Conservation (phyloP, 2,113 vertebrate genomes). For the Myocastor coypus region DNA sequence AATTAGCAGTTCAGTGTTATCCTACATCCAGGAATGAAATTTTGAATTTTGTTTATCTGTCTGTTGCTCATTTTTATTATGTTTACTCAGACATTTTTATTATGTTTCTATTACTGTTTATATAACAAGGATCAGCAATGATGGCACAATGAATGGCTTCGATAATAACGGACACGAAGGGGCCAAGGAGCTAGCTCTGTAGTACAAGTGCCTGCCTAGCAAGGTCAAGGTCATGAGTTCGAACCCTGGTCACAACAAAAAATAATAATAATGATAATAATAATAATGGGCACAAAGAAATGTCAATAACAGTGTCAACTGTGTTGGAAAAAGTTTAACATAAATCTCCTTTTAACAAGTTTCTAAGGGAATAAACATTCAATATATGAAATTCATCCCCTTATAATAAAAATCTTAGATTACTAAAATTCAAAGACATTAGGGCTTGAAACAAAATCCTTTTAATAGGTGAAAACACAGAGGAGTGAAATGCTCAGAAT, state of each 20-base stretch:
- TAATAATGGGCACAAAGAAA: not conserved
- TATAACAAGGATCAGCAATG: not conserved
- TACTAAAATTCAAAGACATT: not conserved
- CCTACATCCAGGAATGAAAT: not conserved
- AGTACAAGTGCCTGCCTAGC: too few relatives aligned
- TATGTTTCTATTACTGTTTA: not conserved
- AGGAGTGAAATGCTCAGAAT: constrained; percentile 8
- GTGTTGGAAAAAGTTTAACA: not conserved
- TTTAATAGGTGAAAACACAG: not conserved
- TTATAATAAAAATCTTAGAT: constrained; percentile 29
- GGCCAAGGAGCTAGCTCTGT: too few relatives aligned
- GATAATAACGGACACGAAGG: not conserved
- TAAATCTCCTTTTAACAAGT: not conserved
- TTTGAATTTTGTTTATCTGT: not conserved
- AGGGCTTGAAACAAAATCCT: constrained; percentile 8
- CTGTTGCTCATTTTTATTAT: not conserved
- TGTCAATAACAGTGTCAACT: not conserved
- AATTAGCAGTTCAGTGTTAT: not conserved
- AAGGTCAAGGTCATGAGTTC: too few relatives aligned
- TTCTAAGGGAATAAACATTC: not conserved
- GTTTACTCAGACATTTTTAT: not conserved
- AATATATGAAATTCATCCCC: not conserved
- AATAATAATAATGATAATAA: too few relatives aligned
- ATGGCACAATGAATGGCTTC: not conserved
- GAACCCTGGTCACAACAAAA: too few relatives aligned